A percentile compares a stretch with the other conserved stretches of the same genome.
Conservation (phyloP, 1,140 invertebrate species). For the Magallana gigas region DNA sequence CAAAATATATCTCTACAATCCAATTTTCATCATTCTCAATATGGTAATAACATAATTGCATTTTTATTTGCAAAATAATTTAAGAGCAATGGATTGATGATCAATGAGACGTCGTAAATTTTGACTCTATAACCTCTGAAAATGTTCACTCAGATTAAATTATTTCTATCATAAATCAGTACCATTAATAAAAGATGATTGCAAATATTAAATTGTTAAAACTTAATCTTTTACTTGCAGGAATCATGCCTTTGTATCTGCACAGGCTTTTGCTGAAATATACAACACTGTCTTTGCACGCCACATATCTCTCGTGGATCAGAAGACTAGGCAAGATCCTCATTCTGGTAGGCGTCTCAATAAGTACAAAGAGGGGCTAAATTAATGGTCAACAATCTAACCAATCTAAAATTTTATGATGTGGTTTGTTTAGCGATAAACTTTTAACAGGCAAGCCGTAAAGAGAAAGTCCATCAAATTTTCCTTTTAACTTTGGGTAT, state of each 20-base stretch:
- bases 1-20: no score
- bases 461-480: background rate
- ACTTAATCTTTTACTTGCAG: constrained; percentile 5
- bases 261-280: constrained; percentile 32
- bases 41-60: no score
- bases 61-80: no score
- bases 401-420: background rate
- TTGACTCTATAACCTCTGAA: no score
- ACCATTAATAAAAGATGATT: no score
- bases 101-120: no score
- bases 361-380: background rate
- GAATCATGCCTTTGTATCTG: constrained; percentile 37
- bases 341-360: background rate
- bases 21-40: no score
- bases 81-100: no score
- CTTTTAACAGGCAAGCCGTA: background rate
- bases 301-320: background rate
- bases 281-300: constrained; percentile 27
- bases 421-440: background rate
- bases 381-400: background rate
- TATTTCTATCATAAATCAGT: no score
- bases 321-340: background rate
- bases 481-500: background rate
- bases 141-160: no score
- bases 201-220: no score